A percentile compares a stretch with the other conserved stretches of the same genome.
phyloP scores from a whole-genome alignment of 2,113 vertebrate species.

The Origma solitaria region DNA sequence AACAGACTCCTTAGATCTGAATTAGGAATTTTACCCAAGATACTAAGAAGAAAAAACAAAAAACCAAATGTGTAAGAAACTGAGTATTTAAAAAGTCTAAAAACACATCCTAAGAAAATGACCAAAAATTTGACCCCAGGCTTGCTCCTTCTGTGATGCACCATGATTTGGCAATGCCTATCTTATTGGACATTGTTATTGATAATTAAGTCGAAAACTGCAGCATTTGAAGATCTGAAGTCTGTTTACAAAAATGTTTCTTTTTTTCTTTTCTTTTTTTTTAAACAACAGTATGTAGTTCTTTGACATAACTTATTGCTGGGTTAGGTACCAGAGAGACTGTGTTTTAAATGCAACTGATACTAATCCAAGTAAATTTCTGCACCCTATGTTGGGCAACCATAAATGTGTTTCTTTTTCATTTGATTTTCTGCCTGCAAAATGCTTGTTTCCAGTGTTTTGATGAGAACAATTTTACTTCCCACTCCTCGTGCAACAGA shows the following conservation, averaged over 20 bases:
- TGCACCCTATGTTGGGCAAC: not conserved
- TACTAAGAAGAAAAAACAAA: not conserved
- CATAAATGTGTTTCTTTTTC: not conserved
- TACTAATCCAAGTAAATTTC: not conserved
- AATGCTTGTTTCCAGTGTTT: not conserved
- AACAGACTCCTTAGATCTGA: not conserved
- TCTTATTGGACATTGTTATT: not conserved
- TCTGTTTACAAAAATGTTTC: not conserved
- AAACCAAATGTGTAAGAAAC: rapidly evolving
- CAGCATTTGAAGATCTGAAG: not conserved
- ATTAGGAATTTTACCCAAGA: not conserved
- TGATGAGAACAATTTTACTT: not conserved
- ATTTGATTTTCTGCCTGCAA: not conserved
- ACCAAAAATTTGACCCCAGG: not conserved
- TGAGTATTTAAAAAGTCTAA: not conserved
- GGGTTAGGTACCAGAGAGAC: not conserved
- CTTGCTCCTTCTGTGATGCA: not conserved
- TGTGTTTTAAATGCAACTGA: not conserved
- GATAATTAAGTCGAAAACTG: not conserved
- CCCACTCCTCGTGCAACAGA: not conserved
- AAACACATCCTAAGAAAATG: not conserved
- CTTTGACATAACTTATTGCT: conserved; percentile 7
- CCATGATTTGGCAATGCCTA: not conserved
- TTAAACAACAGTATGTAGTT: not conserved
- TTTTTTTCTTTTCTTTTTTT: not conserved